phyloP scores from a whole-genome alignment of 2,113 vertebrate species.

The Brevimyrus niger region DNA sequence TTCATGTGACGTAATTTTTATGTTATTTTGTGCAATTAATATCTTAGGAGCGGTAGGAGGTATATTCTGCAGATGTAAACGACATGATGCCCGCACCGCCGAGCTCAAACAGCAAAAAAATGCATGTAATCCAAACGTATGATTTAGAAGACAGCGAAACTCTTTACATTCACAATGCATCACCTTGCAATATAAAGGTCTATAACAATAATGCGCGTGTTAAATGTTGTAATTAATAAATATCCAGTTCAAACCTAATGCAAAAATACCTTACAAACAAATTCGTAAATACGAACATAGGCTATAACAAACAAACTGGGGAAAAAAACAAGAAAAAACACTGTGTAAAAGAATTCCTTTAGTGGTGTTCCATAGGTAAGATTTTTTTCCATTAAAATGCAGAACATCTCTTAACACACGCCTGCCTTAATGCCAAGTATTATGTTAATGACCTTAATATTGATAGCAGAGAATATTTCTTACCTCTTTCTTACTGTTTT shows the following conservation, averaged over 20 bases:
- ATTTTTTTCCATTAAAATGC: background rate
- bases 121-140: background rate
- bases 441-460: background rate
- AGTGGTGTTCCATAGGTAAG: background rate
- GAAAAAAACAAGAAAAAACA: background rate
- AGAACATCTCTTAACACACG: background rate
- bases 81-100: background rate
- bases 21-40: background rate
- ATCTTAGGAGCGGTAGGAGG: background rate
- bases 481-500: background rate
- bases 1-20: background rate
- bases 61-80: background rate
- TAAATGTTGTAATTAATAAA: background rate
- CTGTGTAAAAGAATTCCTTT: background rate
- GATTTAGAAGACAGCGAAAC: background rate
- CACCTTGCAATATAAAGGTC: background rate
- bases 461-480: background rate
- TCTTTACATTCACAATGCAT: background rate
- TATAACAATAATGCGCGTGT: background rate
- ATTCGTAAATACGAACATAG: background rate
- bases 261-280: background rate
- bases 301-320: background rate
- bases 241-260: background rate
- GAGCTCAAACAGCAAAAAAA: background rate
- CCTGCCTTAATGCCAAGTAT: background rate